Conservation (phyloP, 2,113 vertebrate species). For the Pipra filicauda region DNA sequence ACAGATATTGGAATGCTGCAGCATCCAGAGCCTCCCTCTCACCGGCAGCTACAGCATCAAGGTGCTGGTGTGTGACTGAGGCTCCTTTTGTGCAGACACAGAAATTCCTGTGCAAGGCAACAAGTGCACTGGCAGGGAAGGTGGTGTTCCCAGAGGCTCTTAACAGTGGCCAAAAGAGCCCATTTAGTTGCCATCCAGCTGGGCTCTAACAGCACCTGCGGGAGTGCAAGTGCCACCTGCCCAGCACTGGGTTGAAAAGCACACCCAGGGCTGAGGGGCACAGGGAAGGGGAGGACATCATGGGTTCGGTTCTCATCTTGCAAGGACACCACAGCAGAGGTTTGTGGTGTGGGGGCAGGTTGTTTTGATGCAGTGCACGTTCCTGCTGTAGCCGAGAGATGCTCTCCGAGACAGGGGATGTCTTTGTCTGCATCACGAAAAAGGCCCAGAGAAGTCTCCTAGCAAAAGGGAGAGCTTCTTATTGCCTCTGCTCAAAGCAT, state of each 20-base stretch:
- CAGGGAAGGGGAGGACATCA: accelerated
- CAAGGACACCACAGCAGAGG: background rate
- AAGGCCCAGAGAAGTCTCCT: background rate
- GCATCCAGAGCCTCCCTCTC: background rate
- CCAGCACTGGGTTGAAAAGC: accelerated
- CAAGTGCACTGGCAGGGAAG: background rate
- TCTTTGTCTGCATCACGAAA: background rate
- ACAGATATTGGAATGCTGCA: background rate
- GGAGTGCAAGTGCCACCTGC: background rate
- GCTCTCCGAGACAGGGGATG: background rate
- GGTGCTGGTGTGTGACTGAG: background rate
- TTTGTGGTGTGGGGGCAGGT: accelerated
- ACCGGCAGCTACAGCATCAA: accelerated
- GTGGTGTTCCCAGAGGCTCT: background rate
- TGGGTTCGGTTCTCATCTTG: background rate
- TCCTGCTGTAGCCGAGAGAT: background rate
- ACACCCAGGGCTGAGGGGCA: background rate
- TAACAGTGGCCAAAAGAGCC: background rate
- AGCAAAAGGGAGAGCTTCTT: background rate
- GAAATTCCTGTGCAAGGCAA: background rate
- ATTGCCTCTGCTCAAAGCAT: background rate
- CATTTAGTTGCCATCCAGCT: background rate
- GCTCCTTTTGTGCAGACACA: background rate
- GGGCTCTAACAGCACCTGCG: background rate
- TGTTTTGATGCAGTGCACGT: background rate